A percentile compares a stretch with the other conserved stretches of the same genome.
Evolutionary conservation across 2,888 invertebrate species (phyloP).

Genomic region (Lasiommata megera): DNA sequence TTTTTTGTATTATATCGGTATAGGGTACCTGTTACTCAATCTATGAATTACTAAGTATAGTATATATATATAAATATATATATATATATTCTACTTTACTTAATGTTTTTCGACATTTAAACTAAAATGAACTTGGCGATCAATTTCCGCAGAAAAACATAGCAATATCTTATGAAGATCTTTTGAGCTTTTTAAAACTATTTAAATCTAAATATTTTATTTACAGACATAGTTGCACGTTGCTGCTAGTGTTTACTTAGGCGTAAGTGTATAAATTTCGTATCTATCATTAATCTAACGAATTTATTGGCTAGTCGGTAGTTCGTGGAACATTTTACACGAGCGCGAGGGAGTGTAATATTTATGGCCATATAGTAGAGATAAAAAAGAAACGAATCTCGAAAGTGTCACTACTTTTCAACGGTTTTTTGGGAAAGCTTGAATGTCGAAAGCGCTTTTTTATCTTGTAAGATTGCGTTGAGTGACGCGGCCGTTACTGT

Average conservation of each 20-base stretch:
- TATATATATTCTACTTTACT: too few relatives aligned
- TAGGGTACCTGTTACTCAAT: too few relatives aligned
- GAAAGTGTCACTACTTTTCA: conserved; percentile 54
- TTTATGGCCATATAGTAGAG: conserved; percentile 69
- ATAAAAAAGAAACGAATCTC: conserved; percentile 55
- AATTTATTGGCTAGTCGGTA: conserved; percentile 66
- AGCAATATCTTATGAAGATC: too few relatives aligned
- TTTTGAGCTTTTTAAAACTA: background rate
- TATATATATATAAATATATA: too few relatives aligned
- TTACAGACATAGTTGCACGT: background rate
- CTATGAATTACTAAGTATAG: too few relatives aligned
- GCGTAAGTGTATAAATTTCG: conserved; percentile 65
- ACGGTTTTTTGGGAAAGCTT: conserved; percentile 54
- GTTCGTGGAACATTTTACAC: conserved; percentile 56
- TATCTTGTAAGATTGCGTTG: conserved; percentile 43
- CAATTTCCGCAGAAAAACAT: too few relatives aligned
- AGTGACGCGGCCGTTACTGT: conserved; percentile 55
- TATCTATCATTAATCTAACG: conserved; percentile 72
- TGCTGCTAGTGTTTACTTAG: background rate
- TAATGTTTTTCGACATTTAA: too few relatives aligned
- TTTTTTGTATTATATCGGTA: too few relatives aligned
- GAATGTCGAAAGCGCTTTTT: conserved; percentile 35
- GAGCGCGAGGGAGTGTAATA: conserved; percentile 64
- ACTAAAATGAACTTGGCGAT: too few relatives aligned
- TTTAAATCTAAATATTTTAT: too few relatives aligned